Evolutionary conservation across 1,140 invertebrate species (phyloP).

Genomic region (Sitobion miscanthi): DNA sequence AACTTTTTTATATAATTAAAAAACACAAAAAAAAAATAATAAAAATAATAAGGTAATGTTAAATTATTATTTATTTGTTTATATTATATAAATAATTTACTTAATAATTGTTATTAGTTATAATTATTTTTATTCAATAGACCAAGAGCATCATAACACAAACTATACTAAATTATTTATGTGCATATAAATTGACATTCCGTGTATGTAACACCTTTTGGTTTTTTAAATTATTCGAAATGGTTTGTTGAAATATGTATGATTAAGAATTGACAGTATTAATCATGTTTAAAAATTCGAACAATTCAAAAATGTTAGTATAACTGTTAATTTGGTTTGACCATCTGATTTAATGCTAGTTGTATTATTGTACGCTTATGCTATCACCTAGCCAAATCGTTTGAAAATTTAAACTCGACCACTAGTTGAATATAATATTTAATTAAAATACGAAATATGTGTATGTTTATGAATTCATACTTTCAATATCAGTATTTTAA

Average conservation of each 20-base stretch:
- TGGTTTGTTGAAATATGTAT: no score
- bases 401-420: neutral
- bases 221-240: neutral
- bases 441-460: neutral
- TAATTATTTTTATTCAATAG: neutral
- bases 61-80: neutral
- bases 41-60: neutral
- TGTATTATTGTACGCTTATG: no score
- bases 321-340: no score
- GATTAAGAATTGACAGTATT: no score
- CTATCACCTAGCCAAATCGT: neutral
- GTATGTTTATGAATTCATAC: neutral
- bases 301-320: neutral
- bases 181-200: no score
- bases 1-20: neutral
- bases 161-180: neutral
- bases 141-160: neutral
- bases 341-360: no score
- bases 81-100: neutral
- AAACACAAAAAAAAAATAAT: neutral
- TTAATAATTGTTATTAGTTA: neutral
- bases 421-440: neutral
- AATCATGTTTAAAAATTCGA: no score
- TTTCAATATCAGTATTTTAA: neutral
- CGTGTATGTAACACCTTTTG: neutral